Evolutionary conservation across 2,113 vertebrate species (phyloP).

Genomic region (Damaliscus lunatus): DNA sequence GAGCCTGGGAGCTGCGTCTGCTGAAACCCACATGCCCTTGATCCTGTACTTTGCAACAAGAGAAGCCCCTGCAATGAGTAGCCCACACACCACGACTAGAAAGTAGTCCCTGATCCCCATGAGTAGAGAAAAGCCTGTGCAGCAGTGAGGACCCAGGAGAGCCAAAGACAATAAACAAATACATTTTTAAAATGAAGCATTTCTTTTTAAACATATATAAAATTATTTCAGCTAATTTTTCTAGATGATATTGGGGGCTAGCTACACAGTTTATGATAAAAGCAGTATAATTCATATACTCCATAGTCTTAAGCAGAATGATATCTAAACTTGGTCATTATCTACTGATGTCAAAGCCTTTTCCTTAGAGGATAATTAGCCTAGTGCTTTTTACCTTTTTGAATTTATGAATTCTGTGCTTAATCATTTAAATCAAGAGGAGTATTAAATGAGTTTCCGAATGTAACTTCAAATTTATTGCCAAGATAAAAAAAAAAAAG

Average conservation of each 20-base stretch:
- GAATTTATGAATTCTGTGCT: not conserved
- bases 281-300: not conserved
- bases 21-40: not conserved
- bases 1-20: not conserved
- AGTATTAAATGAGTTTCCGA: not conserved
- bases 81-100: not conserved
- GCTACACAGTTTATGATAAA: not conserved
- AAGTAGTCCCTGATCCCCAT: not conserved
- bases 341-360: not conserved
- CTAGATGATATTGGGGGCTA: not conserved
- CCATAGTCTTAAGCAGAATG: not conserved
- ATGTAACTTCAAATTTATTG: not conserved
- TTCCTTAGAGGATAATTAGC: slow-evolving; percentile 1
- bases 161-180: not conserved
- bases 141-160: not conserved
- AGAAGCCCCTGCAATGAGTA: not conserved
- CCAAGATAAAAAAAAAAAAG: not conserved
- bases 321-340: not conserved
- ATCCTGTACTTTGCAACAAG: not conserved
- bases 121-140: not conserved
- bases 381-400: not conserved
- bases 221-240: not conserved
- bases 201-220: not conserved
- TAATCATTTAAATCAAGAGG: not conserved
- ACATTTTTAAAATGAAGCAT: not conserved